These are phyloP conservation scores for Mesochorus sp. DNA, from an alignment of 2,888 invertebrate genomes.

Conservation along the genomic window DNA sequence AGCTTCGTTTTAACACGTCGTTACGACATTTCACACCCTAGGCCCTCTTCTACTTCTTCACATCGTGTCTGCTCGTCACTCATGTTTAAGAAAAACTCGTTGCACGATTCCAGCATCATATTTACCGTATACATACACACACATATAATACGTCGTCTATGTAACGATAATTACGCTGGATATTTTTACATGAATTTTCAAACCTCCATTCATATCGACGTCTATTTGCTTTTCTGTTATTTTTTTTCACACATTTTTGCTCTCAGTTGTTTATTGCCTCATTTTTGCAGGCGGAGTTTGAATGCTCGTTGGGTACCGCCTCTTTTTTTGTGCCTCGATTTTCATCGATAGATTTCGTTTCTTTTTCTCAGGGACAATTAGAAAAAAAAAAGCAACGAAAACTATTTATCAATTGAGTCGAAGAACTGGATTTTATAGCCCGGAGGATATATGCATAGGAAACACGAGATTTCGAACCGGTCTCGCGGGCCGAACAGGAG, in stretches of 20 bases:
- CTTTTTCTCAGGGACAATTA: neutral
- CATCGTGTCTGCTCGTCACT: slow-evolving; percentile 1
- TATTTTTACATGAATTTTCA: neutral
- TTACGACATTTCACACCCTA: slow-evolving; percentile 80
- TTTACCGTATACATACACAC: neutral
- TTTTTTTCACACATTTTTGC: neutral
- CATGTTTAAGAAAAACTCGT: slow-evolving; percentile 34
- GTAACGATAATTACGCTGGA: slow-evolving; percentile 7
- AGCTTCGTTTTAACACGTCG: slow-evolving; percentile 78
- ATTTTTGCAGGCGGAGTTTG: neutral
- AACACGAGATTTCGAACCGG: slow-evolving; percentile 55
- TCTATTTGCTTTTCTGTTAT: too few species aligned
- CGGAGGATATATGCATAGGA: slow-evolving; percentile 21
- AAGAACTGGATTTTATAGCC: slow-evolving; percentile 39
- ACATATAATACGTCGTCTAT: slow-evolving; percentile 1
- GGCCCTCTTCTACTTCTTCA: neutral
- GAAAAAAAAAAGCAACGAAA: slow-evolving; percentile 23
- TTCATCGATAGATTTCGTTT: neutral
- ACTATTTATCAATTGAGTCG: slow-evolving; percentile 42
- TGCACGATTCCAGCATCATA: slow-evolving; percentile 17
- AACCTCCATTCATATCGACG: slow-evolving; percentile 11
- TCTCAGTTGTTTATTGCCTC: neutral
- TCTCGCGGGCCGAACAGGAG: slow-evolving; percentile 37
- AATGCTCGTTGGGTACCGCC: neutral
- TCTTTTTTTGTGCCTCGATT: neutral